Percentiles rank a stretch among this genome's conserved stretches.
Evolutionary conservation across 2,888 invertebrate species (phyloP).

Genomic region (Scaeva pyrastri): DNA sequence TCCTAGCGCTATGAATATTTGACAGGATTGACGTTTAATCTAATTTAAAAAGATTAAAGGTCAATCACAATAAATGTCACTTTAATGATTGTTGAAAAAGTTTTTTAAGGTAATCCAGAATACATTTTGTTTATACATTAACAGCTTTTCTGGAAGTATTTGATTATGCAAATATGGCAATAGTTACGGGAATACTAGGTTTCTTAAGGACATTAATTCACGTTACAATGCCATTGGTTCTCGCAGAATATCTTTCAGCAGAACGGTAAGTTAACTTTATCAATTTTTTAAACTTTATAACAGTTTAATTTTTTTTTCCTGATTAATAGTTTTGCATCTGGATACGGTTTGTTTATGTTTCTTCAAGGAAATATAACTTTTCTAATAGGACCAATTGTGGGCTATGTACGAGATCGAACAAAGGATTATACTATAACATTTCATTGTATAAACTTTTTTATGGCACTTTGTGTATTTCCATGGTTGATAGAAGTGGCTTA

Average conservation of each 20-base stretch:
- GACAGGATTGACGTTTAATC: too few species aligned
- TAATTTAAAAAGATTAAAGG: too few species aligned
- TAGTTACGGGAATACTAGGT: slow-evolving; percentile 87
- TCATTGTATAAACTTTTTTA: slow-evolving; percentile 87
- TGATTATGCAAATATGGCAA: slow-evolving; percentile 85
- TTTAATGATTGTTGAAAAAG: too few species aligned
- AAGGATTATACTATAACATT: slow-evolving; percentile 88
- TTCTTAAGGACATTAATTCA: slow-evolving; percentile 89
- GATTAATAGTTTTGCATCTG: slow-evolving; percentile 87
- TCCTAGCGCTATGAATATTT: too few species aligned
- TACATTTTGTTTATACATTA: background rate
- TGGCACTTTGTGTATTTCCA: slow-evolving; percentile 87
- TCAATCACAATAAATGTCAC: too few species aligned
- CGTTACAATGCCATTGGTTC: slow-evolving; percentile 89
- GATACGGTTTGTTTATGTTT: slow-evolving; percentile 89
- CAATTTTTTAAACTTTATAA: too few species aligned
- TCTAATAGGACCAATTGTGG: slow-evolving; percentile 88
- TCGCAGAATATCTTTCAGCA: slow-evolving; percentile 88
- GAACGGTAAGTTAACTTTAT: slow-evolving; percentile 83
- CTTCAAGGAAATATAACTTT: slow-evolving; percentile 89
- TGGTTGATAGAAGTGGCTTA: slow-evolving; percentile 87
- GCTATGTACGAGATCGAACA: slow-evolving; percentile 87
- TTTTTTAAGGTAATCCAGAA: too few species aligned
- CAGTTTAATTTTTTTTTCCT: slow-evolving; percentile 12
- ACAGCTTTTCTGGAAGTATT: slow-evolving; percentile 85